Evolutionary conservation across 1,140 invertebrate genomes (phyloP).

Genomic region (Galleria mellonella): DNA sequence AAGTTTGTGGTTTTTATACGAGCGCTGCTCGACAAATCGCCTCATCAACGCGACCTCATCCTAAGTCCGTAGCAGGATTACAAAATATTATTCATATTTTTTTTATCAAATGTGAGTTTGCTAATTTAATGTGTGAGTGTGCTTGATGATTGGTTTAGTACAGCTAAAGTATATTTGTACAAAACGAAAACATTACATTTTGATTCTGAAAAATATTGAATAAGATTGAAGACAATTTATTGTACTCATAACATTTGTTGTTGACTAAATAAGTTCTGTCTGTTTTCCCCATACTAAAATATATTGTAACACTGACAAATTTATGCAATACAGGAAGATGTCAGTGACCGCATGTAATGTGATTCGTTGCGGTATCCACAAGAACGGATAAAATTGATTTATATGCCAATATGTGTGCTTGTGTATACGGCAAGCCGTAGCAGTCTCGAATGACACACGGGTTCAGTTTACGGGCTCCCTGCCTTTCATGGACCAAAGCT

Average conservation of each 20-base stretch:
- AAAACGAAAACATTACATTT: no score
- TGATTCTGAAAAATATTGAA: no score
- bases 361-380: conserved; percentile 43
- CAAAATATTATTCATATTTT: conserved; percentile 7
- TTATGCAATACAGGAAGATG: conserved; percentile 43
- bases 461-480: conserved; percentile 12
- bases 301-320: conserved; percentile 23
- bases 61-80: conserved; percentile 3
- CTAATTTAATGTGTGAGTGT: no score
- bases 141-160: no score
- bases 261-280: no score
- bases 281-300: background rate
- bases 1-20: conserved; percentile 45
- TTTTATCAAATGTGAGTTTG: background rate
- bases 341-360: conserved; percentile 52
- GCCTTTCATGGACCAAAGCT: conserved; percentile 12
- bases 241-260: no score
- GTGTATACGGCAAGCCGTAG: conserved; percentile 10
- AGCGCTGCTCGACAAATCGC: conserved; percentile 23
- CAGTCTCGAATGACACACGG: conserved; percentile 18
- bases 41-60: conserved; percentile 21
- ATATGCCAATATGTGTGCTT: conserved; percentile 22
- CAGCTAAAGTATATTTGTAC: no score
- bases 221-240: no score
- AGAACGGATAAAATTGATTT: conserved; percentile 52